A percentile compares a stretch with the other conserved stretches of the same genome.
Evolutionary conservation across 1,140 invertebrate species (phyloP).

Genomic region (Lordiphosa clarofinis): DNA sequence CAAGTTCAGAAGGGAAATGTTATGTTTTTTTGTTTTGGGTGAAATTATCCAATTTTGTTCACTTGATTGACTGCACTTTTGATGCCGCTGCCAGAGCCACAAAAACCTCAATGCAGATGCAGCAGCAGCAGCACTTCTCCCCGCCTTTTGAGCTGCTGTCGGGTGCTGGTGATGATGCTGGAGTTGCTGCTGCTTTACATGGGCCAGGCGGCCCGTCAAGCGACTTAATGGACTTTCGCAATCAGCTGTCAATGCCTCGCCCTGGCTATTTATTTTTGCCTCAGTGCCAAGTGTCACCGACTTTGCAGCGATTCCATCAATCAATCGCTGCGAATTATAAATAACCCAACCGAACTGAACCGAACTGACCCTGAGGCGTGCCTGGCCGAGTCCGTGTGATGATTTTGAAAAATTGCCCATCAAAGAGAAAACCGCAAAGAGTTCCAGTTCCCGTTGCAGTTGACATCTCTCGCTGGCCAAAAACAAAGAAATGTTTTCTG

Average conservation of each 20-base stretch:
- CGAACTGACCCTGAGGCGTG: constrained; percentile 30
- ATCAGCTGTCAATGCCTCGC: constrained; percentile 72
- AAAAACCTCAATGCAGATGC: constrained; percentile 50
- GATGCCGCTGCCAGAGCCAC: constrained; percentile 48
- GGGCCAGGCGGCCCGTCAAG: constrained; percentile 29
- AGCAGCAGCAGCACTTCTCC: constrained; percentile 13
- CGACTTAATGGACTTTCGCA: constrained; percentile 71
- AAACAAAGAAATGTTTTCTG: constrained; percentile 57
- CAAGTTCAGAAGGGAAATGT: constrained; percentile 35
- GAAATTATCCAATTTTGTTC: constrained; percentile 65
- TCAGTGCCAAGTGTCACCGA: constrained; percentile 73
- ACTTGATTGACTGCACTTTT: constrained; percentile 75
- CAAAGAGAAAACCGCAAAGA: constrained; percentile 69
- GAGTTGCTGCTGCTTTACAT: constrained; percentile 5
- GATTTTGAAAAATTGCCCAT: constrained; percentile 76
- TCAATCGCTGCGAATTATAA: constrained; percentile 73
- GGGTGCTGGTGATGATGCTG: not conserved
- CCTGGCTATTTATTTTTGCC: constrained; percentile 75
- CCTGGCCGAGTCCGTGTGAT: constrained; percentile 21
- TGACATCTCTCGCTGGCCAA: constrained; percentile 46
- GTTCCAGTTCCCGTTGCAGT: constrained; percentile 51
- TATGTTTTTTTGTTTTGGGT: constrained; percentile 25
- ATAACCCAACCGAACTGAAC: constrained; percentile 56
- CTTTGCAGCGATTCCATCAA: constrained; percentile 74
- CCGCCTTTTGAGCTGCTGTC: constrained; percentile 2